phyloP scores from a whole-genome alignment of 2,888 invertebrate species.

The Diploptera punctata region DNA sequence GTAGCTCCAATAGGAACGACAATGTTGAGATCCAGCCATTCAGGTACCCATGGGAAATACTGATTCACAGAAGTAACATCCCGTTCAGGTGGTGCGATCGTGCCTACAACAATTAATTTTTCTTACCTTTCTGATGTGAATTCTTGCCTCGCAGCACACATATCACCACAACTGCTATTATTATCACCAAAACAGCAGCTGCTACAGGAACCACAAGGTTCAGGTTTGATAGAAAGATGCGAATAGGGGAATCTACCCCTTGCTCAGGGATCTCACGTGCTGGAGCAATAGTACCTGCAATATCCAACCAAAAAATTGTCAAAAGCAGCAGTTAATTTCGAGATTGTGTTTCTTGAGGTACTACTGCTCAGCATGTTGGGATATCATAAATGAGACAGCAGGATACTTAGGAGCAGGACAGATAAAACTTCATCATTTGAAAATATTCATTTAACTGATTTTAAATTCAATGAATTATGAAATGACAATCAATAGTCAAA shows the following conservation, averaged over 20 bases:
- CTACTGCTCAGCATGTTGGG: constrained; percentile 18
- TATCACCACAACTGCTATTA: constrained; percentile 92
- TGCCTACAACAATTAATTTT: constrained; percentile 65
- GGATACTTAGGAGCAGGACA: no score
- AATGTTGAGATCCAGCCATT: constrained; percentile 89
- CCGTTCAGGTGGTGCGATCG: constrained; percentile 71
- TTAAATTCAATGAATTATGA: no score
- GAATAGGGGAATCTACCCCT: constrained; percentile 78
- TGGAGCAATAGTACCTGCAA: constrained; percentile 96
- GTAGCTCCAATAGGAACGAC: constrained; percentile 90
- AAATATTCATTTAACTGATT: no score
- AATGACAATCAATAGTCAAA: no score
- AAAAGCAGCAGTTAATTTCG: neutral
- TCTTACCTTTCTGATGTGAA: constrained; percentile 83
- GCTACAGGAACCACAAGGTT: constrained; percentile 94
- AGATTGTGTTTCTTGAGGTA: constrained; percentile 24
- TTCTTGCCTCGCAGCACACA: constrained; percentile 88
- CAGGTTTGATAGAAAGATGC: constrained; percentile 87
- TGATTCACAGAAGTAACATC: constrained; percentile 56
- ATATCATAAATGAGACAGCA: no score
- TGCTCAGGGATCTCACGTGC: constrained; percentile 80
- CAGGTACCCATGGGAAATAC: constrained; percentile 78
- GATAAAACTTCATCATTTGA: no score
- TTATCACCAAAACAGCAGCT: constrained; percentile 89
- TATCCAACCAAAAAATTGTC: constrained; percentile 49